phyloP scores from a whole-genome alignment of 2,113 vertebrate species.

The Apaloderma vittatum region DNA sequence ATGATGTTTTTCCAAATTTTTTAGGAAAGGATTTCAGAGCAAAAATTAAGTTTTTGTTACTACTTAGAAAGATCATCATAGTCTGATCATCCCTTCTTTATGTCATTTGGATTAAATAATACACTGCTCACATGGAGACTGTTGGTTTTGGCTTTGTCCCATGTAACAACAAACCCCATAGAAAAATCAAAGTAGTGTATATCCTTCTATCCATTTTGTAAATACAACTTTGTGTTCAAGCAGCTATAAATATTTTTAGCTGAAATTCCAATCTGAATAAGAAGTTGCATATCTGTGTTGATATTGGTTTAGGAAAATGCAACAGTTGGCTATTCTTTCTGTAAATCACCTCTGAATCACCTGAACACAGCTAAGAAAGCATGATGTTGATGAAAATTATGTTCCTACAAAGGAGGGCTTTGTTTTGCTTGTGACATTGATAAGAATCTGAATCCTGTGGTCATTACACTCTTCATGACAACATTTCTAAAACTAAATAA shows the following conservation, averaged over 20 bases:
- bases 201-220: neutral
- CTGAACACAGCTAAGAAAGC: neutral
- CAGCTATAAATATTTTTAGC: neutral
- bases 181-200: neutral
- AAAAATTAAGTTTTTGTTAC: neutral
- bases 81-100: neutral
- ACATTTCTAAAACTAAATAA: neutral
- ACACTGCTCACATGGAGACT: neutral
- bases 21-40: neutral
- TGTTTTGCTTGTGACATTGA: neutral
- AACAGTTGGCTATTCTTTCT: neutral
- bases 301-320: neutral
- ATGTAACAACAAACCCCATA: neutral
- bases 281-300: neutral
- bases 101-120: neutral
- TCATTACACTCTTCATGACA: neutral
- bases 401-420: neutral
- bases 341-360: neutral
- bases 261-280: neutral
- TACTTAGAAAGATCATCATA: neutral
- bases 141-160: neutral
- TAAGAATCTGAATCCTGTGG: neutral
- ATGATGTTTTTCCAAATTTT: neutral
- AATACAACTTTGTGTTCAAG: neutral
- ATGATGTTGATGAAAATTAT: neutral